Conservation (phyloP, 2,888 invertebrate species). For the Acholoe squamosa region DNA sequence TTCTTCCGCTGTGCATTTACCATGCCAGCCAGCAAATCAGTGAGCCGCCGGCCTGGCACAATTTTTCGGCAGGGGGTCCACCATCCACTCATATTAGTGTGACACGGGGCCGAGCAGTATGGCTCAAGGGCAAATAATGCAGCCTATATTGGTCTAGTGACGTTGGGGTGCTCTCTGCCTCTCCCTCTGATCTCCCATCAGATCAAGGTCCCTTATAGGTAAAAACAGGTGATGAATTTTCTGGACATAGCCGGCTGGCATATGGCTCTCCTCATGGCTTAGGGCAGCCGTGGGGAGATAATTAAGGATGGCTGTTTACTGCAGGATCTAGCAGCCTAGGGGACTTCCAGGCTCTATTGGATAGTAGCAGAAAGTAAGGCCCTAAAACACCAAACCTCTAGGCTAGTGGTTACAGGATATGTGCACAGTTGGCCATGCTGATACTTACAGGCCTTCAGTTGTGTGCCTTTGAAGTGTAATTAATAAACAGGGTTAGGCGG, state of each 20-base stretch:
- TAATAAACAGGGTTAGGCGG: neutral
- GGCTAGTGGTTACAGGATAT: too few relatives aligned
- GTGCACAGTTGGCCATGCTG: too few relatives aligned
- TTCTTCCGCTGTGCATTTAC: slow-evolving; percentile 58
- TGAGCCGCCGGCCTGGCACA: neutral
- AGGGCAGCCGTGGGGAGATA: slow-evolving; percentile 17
- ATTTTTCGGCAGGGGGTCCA: slow-evolving; percentile 17
- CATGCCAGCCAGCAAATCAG: slow-evolving; percentile 13
- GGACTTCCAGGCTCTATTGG: too few relatives aligned
- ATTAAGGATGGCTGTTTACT: neutral
- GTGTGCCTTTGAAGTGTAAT: slow-evolving; percentile 12
- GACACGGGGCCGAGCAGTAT: neutral
- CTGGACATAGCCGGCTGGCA: neutral
- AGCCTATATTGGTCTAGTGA: slow-evolving; percentile 32
- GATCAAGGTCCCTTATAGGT: neutral
- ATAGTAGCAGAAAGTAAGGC: too few relatives aligned
- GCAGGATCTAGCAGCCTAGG: too few relatives aligned
- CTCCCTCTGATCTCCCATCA: neutral
- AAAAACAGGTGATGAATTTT: neutral
- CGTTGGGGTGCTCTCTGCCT: neutral
- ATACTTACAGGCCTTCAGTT: too few relatives aligned
- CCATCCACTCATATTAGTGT: slow-evolving; percentile 54
- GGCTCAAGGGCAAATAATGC: slow-evolving; percentile 42
- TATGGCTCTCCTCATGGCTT: neutral
- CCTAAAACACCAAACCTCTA: too few relatives aligned